Base-by-base conservation (phyloP, 2,888 invertebrate genomes). In the Cataglyphis cursor region DNA sequence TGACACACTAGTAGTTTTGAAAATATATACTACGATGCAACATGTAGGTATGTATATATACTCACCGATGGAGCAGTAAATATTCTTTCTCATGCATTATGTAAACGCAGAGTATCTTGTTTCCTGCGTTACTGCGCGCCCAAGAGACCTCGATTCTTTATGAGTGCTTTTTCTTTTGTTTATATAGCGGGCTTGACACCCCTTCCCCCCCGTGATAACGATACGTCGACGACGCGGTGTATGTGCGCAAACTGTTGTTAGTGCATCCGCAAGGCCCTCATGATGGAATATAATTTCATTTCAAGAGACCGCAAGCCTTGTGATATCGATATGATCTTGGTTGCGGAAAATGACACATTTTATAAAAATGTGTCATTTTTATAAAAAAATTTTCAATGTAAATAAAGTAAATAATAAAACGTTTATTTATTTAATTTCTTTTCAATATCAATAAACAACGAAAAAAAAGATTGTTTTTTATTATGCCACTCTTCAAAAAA, bases 51-150 rank as follows among this genome's bases (percentile, higher is more conserved):
- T 64, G 24, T 59, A 65, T 57, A 51, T 51, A 66, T 66, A 81
- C 59, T 44, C 81, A 75, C 86, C 87, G 85, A 80, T 81, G 68
- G 66, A 76, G 87, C 85, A 85, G 92, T 92, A 93, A 93, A 93
- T 92, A 93, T 92, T 90, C 89, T 65, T 85, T 84, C 90, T 93
- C 93, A 93, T 94, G 93, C 91, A 93, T 94, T 93, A 94, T 93
- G 93, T 91, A 93, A 91, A 89, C 87, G 83, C 75, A 88, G 90
- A 91, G 91, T 91, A 91, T 93, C 93, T 92, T 91, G 92, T 92
- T 92, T 90, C 89, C 88, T 90, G 88, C 88, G 89, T 87, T 93
- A 89, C 88, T 87, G 88, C 86, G 81, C 90, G 88, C 88, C 81
- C 74, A 86, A 87, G 88, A 87, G 88, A 83, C 78, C 83, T 72